Conservation (phyloP, 2,888 invertebrate species). For the Strigamia transsilvanica region DNA sequence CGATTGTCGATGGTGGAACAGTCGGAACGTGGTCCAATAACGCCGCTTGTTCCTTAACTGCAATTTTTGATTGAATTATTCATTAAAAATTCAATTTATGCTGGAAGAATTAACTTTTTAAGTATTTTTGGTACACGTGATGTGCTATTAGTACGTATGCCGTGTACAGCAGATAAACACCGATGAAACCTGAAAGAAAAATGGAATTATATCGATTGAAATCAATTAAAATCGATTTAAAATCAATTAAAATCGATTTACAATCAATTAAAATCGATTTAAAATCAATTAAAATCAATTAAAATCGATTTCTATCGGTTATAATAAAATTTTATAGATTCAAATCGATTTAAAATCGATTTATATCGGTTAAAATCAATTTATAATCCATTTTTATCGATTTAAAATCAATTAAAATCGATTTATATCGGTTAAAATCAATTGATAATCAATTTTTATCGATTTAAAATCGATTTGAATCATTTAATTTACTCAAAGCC, state of each 20-base stretch:
- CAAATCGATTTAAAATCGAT: too few species aligned
- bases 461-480: not conserved
- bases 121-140: constrained; percentile 56
- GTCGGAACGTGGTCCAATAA: not conserved
- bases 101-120: constrained; percentile 24
- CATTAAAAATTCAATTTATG: too few species aligned
- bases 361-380: too few species aligned
- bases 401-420: too few species aligned
- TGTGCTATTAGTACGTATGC: constrained; percentile 66
- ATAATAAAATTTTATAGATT: too few species aligned
- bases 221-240: too few species aligned
- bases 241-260: too few species aligned
- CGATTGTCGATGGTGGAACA: not conserved
- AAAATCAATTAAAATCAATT: too few species aligned
- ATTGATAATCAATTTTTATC: not conserved
- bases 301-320: too few species aligned
- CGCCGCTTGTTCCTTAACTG: not conserved
- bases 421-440: not conserved
- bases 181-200: constrained; percentile 63
- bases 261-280: too few species aligned
- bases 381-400: too few species aligned
- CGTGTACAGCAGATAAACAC: constrained; percentile 66
- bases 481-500: constrained; percentile 28
- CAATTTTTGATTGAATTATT: not conserved
- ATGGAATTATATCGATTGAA: too few species aligned